Base-by-base conservation (phyloP, 23 tunicate genomes). In the Styela plicata region DNA sequence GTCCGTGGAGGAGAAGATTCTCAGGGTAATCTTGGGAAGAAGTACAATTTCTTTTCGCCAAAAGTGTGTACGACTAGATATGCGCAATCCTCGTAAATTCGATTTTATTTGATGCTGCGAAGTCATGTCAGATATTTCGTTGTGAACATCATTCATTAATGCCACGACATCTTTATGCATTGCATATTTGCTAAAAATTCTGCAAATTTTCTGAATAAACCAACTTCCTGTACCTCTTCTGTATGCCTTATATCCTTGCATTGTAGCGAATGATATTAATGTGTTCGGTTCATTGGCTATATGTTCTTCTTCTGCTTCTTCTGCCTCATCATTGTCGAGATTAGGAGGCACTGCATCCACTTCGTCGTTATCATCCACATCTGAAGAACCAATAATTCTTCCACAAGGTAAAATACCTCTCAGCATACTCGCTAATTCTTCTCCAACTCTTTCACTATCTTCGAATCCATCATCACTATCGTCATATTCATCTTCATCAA, bases 1-100 rank as follows among this genome's bases (percentile, higher is more conserved):
- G n/a, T n/a, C n/a, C n/a, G n/a, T n/a, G n/a, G n/a, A n/a, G n/a
- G n/a, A n/a, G n/a, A n/a, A n/a, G 13, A 44, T 13, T 44, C 13
- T 44, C 13, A 44, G 57, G 57, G 57, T 13, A 67, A 16, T 18
- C 71, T 24, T 18, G 71, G 71, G 24, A 1, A 67, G 22, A 67
- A 67, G 31, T 67, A 67, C 71, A 67, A 67, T 44, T 13, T 44
- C 71, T 67, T 67, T 67, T 67, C 31, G 24, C 31, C 2, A 22
- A 67, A 29, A 25, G 71, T 18, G 31, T 67, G 71, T 67, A 16
- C 31, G 31, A 67, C 71, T 25, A 24, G 17, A 29, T 0, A 29
- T 16, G 13, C 31, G 30, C 0, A 22, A 1, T 16, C 71, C 71
- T 67, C 16, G 19, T 0, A 29, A 29, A 24, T 13, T 24, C 17